These are phyloP conservation scores for Epizoanthus stellaris DNA, from an alignment of 92 coral and sea anemone species.

Conservation along the genomic window DNA sequence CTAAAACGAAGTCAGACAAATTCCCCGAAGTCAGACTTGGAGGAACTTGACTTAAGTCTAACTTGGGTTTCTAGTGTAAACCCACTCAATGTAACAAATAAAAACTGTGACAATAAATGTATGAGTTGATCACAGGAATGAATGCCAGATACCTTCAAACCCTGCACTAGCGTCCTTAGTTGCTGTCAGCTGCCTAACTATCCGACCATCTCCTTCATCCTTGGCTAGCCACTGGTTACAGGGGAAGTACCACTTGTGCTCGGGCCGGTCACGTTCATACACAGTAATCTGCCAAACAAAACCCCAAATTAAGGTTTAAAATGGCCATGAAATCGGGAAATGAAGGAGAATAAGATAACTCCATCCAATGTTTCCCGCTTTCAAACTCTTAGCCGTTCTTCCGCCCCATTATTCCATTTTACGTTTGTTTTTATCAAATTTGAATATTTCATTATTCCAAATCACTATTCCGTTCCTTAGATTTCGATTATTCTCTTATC, in stretches of 20 bases:
- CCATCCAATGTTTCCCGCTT: too few relatives aligned
- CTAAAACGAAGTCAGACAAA: too few relatives aligned
- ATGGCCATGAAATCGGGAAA: not conserved
- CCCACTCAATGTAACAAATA: too few relatives aligned
- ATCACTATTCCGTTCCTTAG: too few relatives aligned
- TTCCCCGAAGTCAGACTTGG: too few relatives aligned
- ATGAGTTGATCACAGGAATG: not conserved
- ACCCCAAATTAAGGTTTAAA: not conserved
- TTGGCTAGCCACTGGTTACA: conserved; percentile 94
- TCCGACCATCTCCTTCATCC: conserved; percentile 94
- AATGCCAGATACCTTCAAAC: conserved; percentile 66
- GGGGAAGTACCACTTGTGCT: conserved; percentile 83
- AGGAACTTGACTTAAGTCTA: too few relatives aligned
- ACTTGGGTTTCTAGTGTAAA: too few relatives aligned
- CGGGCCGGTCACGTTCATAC: conserved; percentile 77
- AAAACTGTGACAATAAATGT: not conserved
- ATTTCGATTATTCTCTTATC: too few relatives aligned
- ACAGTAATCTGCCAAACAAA: conserved; percentile 62
- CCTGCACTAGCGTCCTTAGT: conserved; percentile 71
- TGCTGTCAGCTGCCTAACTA: conserved; percentile 80
- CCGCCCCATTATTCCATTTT: too few relatives aligned
- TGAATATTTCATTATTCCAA: too few relatives aligned
- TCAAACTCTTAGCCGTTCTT: not conserved
- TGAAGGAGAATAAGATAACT: not conserved
- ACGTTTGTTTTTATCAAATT: too few relatives aligned